A percentile compares a stretch with the other conserved stretches of the same genome.
Evolutionary conservation across 2,888 invertebrate species (phyloP).

Genomic region (Drosophila niveifrons): DNA sequence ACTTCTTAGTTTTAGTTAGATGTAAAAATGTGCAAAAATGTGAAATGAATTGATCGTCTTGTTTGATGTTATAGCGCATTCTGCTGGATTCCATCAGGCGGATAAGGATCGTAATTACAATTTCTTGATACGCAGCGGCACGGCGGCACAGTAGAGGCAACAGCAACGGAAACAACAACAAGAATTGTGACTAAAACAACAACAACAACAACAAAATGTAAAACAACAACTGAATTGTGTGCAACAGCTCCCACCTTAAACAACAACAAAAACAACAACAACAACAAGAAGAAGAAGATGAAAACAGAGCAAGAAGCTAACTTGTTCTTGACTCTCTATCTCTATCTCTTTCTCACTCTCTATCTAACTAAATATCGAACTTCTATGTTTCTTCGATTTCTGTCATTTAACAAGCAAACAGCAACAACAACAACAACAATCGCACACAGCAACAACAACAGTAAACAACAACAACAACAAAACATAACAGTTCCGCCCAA

Average conservation of each 20-base stretch:
- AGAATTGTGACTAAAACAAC: constrained; percentile 23
- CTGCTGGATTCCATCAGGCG: constrained; percentile 66
- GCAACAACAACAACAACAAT: constrained; percentile 47
- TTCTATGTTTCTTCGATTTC: constrained; percentile 42
- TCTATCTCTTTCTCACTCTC: constrained; percentile 1
- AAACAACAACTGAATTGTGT: constrained; percentile 74
- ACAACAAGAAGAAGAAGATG: constrained; percentile 25
- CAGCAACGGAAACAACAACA: constrained; percentile 20
- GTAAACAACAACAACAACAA: constrained; percentile 38
- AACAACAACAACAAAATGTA: constrained; percentile 23
- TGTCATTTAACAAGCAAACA: constrained; percentile 45
- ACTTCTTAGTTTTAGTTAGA: too few species aligned
- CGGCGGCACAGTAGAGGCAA: constrained; percentile 64
- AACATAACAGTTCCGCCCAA: constrained; percentile 75
- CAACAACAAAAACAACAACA: constrained; percentile 36
- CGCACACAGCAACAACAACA: constrained; percentile 50
- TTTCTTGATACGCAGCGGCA: constrained; percentile 70
- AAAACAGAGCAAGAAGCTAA: constrained; percentile 24
- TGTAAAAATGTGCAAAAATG: too few species aligned
- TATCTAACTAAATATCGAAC: too few species aligned
- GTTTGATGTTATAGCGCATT: constrained; percentile 24
- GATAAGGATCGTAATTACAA: constrained; percentile 75
- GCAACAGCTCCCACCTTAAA: constrained; percentile 75
- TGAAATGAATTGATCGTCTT: too few species aligned
- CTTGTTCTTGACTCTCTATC: constrained; percentile 24